Conservation (phyloP, 2,888 invertebrate genomes). For the Xestia c-nigrum region DNA sequence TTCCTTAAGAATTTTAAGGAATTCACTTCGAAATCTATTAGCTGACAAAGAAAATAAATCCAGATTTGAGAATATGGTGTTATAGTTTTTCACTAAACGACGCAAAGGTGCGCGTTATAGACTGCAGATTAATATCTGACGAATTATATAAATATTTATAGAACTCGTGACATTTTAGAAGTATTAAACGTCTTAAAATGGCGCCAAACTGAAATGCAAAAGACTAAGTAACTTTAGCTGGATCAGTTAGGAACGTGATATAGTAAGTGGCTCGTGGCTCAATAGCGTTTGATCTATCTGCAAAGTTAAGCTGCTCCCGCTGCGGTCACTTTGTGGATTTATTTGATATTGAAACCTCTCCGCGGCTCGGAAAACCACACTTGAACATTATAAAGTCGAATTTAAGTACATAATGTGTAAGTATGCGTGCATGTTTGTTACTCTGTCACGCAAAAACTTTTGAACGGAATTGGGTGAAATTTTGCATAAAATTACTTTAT, state of each 20-base stretch:
- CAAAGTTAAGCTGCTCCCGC: slow-evolving; percentile 12
- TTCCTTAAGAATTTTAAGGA: too few relatives aligned
- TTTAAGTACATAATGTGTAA: too few relatives aligned
- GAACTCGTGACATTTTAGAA: slow-evolving; percentile 19
- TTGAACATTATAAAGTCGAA: too few relatives aligned
- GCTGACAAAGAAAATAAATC: too few relatives aligned
- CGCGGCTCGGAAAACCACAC: neutral
- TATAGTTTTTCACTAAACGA: too few relatives aligned
- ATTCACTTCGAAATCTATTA: too few relatives aligned
- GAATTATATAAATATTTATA: neutral
- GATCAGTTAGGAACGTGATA: slow-evolving; percentile 33
- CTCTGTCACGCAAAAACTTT: too few relatives aligned
- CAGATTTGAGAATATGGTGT: too few relatives aligned
- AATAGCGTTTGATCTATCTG: neutral
- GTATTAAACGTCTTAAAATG: neutral
- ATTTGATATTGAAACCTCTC: neutral
- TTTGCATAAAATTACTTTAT: too few relatives aligned
- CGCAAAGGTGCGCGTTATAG: too few relatives aligned
- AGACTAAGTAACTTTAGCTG: slow-evolving; percentile 2
- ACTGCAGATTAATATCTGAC: neutral
- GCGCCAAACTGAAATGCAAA: neutral
- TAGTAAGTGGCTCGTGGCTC: neutral
- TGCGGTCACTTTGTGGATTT: slow-evolving; percentile 8
- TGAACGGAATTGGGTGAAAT: too few relatives aligned
- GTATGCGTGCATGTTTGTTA: too few relatives aligned